phyloP scores from a whole-genome alignment of 2,888 invertebrate genomes.

The Chorisops tibialis region DNA sequence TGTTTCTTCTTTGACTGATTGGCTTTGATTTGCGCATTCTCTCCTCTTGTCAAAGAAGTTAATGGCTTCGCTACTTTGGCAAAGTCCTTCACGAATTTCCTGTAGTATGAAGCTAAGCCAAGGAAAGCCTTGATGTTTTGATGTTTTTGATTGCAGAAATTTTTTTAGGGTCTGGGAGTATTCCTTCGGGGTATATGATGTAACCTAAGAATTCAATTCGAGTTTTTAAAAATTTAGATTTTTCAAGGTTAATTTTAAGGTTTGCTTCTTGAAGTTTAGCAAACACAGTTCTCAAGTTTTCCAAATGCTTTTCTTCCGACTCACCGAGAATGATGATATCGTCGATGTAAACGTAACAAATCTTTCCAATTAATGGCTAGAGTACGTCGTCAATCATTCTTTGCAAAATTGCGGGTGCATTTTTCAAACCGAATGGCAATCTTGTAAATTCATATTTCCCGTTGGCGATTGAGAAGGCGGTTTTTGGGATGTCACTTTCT shows the following conservation, averaged over 20 bases:
- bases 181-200: conserved; percentile 2
- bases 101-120: conserved; percentile 15
- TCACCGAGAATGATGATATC: conserved; percentile 19
- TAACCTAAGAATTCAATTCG: conserved; percentile 8
- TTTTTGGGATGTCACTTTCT: conserved; percentile 32
- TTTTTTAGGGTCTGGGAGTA: conserved; percentile 19
- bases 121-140: conserved; percentile 21
- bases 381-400: conserved; percentile 35
- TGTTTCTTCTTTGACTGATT: conserved; percentile 24
- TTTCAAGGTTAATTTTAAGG: conserved; percentile 1
- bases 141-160: conserved; percentile 5
- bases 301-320: conserved; percentile 6
- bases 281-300: conserved; percentile 7
- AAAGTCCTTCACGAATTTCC: neutral
- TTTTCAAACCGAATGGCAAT: conserved; percentile 11
- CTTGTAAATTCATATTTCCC: conserved; percentile 19
- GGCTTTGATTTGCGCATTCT: conserved; percentile 23
- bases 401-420: conserved; percentile 31
- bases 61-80: conserved; percentile 4
- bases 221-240: neutral
- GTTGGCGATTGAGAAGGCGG: conserved; percentile 34
- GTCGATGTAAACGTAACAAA: conserved; percentile 31
- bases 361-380: conserved; percentile 28
- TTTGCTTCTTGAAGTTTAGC: neutral
- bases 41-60: neutral